These are phyloP conservation scores for Lethenteron camtschaticum DNA, from an alignment of 2,113 vertebrate genomes.

Conservation along the genomic window DNA sequence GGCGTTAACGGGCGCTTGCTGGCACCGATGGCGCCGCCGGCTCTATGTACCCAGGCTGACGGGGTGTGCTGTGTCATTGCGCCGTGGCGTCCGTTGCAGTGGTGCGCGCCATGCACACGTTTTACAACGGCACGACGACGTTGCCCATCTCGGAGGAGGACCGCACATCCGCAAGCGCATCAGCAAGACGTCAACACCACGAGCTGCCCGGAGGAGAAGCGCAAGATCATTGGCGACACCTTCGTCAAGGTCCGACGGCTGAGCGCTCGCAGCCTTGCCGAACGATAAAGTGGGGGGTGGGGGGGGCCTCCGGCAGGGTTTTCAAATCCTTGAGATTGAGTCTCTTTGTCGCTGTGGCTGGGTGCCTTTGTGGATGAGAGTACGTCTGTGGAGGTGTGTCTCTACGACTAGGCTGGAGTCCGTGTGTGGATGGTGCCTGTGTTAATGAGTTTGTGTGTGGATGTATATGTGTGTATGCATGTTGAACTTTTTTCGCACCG, in stretches of 20 bases:
- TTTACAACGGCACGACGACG: slow-evolving; percentile 94
- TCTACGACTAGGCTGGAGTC: neutral
- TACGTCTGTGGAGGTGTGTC: neutral
- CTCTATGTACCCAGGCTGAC: no score
- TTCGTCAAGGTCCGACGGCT: slow-evolving; percentile 50
- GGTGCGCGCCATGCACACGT: slow-evolving; percentile 89
- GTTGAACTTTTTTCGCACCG: neutral
- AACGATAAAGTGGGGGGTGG: no score
- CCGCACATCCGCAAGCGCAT: slow-evolving; percentile 87
- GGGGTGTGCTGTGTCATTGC: no score
- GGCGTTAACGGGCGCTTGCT: neutral
- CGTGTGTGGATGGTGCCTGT: slow-evolving; percentile 1
- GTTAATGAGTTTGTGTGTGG: neutral
- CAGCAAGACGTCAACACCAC: slow-evolving; percentile 98
- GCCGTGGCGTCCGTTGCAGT: slow-evolving; percentile 24
- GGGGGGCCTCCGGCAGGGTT: no score
- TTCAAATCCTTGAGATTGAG: no score
- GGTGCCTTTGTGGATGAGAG: neutral
- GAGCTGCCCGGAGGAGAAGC: slow-evolving; percentile 90
- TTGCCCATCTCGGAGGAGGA: slow-evolving; percentile 95
- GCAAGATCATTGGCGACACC: slow-evolving; percentile 95
- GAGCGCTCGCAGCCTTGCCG: no score
- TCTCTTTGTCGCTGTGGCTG: neutral
- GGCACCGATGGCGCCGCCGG: neutral
- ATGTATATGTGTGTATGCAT: neutral